Base-by-base conservation (phyloP, 2,888 invertebrate genomes). In the Hartigia nigra region DNA sequence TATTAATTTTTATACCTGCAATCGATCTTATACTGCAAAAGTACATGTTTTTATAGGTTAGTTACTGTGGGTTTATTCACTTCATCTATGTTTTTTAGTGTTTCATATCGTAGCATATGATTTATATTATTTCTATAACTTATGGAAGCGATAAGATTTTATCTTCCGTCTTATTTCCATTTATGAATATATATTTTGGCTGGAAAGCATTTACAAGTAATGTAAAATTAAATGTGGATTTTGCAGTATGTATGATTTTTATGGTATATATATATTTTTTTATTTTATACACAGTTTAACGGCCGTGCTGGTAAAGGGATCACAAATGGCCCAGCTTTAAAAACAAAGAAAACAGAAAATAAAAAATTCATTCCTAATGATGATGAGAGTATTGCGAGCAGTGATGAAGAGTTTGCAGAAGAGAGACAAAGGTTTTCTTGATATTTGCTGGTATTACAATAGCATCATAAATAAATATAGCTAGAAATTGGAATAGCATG, bases 401-500 rank as follows among this genome's bases (percentile, higher is more conserved):
- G 88, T 35, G 91, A 91, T 80, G 91, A 91, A 85, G 91, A 91
- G 84, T 84, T 90, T 75, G 90, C 89, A 14, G 90, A 91, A 77
- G 86, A 90, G 79, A 85, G 86, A 79, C 82, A 88, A 37, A 85
- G 84, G 87, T 72, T 3, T 72, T 14, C 12, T 72, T 72, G 72
- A 12, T 72, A 72, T 72, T 72, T 31, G 12, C 31, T 72, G 12
- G 4, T 34, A 1, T 31, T 72, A 12, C 31, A 72, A 72, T 31
- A 72, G 72, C 31, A 32, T 31, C 12, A 72, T 14, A 34, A 72
- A 31, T 31, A 31, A 3, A 32, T 9, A 31, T 31, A 4, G 72
- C 31, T 31, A n/a, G 12, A 4, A 12, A 72, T 31, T 72, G 9
- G 23, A 55, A 23, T 34, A 5, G 5, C 12, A 72, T 23, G 31